Evolutionary conservation across 2,888 invertebrate genomes (phyloP).

Genomic region (Hemaris fuciformis): DNA sequence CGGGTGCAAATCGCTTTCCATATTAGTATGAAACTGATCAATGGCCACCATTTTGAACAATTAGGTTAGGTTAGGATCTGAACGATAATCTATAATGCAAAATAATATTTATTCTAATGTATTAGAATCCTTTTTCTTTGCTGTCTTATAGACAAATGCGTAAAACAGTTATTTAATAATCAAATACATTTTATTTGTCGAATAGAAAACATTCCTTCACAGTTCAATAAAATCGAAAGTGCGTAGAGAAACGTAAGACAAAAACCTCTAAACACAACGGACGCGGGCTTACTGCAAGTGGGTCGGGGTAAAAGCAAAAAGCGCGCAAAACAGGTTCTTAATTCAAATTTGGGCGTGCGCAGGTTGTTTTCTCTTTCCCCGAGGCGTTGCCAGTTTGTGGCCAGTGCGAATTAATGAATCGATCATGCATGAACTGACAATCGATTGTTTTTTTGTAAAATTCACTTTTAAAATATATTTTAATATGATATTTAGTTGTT

Average conservation of each 20-base stretch:
- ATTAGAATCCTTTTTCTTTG: not conserved
- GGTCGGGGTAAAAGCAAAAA: conserved; percentile 63
- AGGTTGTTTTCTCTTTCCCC: conserved; percentile 65
- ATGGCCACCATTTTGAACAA: not conserved
- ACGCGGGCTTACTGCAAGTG: conserved; percentile 38
- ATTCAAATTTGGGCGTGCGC: conserved; percentile 59
- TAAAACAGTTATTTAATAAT: no score
- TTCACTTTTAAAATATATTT: no score
- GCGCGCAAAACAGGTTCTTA: conserved; percentile 61
- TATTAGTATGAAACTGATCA: not conserved
- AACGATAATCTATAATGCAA: not conserved
- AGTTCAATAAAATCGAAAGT: conserved; percentile 62
- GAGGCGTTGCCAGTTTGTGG: conserved; percentile 28
- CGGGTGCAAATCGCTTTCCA: not conserved
- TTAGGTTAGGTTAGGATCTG: not conserved
- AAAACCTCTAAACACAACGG: conserved; percentile 41
- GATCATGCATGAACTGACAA: not conserved
- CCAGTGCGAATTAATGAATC: conserved; percentile 10
- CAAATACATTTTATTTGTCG: conserved; percentile 14
- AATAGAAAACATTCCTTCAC: conserved; percentile 39
- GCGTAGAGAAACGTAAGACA: conserved; percentile 50
- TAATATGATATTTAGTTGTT: no score
- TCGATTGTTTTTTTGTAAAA: not conserved
- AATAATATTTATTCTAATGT: not conserved
- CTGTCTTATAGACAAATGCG: no score